Conservation (phyloP, 1,140 invertebrate species). For the Sycophila sp. region DNA sequence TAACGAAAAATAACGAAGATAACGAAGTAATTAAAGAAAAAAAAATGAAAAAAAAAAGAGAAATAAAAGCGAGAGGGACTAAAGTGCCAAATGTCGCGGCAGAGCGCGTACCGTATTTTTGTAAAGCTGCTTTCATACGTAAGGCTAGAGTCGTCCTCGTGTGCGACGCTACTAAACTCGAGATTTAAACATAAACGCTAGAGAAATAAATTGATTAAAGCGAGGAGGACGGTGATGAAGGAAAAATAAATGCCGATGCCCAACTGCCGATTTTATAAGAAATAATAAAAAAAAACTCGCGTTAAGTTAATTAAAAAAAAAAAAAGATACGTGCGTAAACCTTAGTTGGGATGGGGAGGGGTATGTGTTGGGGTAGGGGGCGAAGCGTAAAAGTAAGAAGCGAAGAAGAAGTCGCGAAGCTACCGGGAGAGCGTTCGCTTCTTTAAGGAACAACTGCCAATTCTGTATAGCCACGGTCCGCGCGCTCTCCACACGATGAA, state of each 20-base stretch:
- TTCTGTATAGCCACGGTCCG: background rate
- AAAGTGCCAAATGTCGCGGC: slow-evolving; percentile 66
- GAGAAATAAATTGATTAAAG: background rate
- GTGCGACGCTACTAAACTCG: background rate
- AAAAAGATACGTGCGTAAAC: background rate
- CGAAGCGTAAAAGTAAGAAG: background rate
- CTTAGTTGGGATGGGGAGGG: too few relatives aligned
- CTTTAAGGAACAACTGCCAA: slow-evolving; percentile 3
- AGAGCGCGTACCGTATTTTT: slow-evolving; percentile 66
- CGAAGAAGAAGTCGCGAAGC: background rate
- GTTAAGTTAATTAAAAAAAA: slow-evolving; percentile 34
- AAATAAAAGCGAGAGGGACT: slow-evolving; percentile 48
- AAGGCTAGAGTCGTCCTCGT: slow-evolving; percentile 57
- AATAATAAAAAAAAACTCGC: slow-evolving; percentile 37
- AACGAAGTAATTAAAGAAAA: background rate
- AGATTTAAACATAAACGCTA: background rate
- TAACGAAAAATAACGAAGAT: too few relatives aligned
- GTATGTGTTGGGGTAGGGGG: too few relatives aligned
- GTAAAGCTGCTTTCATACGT: slow-evolving; percentile 67
- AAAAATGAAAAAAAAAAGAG: background rate
- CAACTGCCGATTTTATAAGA: slow-evolving; percentile 66
- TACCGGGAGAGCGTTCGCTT: background rate
- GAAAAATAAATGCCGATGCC: slow-evolving; percentile 34
- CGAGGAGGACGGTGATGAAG: background rate
- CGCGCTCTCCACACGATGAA: too few relatives aligned